A percentile compares a stretch with the other conserved stretches of the same genome.
These are phyloP conservation scores for Mormyrus iriodes DNA, from an alignment of 2,113 vertebrate species.

Conservation along the genomic window DNA sequence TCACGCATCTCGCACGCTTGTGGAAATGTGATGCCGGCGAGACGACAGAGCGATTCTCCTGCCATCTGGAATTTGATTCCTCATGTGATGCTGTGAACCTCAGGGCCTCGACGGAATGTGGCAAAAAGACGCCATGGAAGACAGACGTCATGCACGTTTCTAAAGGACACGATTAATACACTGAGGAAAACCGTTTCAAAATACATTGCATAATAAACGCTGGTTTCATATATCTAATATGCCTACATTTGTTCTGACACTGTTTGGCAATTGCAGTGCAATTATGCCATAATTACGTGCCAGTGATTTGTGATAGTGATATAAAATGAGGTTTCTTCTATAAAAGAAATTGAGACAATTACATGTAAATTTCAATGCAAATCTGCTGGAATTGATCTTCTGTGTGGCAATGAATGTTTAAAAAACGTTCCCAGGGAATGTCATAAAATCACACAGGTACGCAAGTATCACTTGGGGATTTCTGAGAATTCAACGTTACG, in stretches of 20 bases:
- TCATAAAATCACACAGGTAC: neutral
- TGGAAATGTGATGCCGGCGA: neutral
- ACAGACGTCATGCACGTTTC: neutral
- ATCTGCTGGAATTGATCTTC: neutral
- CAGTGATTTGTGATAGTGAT: neutral
- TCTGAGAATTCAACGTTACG: neutral
- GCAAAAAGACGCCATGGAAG: neutral
- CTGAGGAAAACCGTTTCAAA: neutral
- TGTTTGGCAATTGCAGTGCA: neutral
- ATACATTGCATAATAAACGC: neutral
- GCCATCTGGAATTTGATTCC: neutral
- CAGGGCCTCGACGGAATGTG: neutral
- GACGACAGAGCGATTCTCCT: neutral
- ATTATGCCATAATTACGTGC: neutral
- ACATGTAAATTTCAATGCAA: neutral
- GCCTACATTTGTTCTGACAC: neutral
- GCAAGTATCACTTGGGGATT: neutral
- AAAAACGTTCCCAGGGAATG: neutral
- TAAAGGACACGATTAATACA: neutral
- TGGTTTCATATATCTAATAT: neutral
- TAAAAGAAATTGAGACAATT: neutral
- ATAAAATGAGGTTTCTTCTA: neutral
- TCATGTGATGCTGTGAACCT: neutral
- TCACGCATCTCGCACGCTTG: neutral
- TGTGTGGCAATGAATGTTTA: neutral